Percentiles rank a stretch among this genome's conserved stretches.
phyloP scores from a whole-genome alignment of 2,888 invertebrate genomes.

The Temnothorax rugatulus region DNA sequence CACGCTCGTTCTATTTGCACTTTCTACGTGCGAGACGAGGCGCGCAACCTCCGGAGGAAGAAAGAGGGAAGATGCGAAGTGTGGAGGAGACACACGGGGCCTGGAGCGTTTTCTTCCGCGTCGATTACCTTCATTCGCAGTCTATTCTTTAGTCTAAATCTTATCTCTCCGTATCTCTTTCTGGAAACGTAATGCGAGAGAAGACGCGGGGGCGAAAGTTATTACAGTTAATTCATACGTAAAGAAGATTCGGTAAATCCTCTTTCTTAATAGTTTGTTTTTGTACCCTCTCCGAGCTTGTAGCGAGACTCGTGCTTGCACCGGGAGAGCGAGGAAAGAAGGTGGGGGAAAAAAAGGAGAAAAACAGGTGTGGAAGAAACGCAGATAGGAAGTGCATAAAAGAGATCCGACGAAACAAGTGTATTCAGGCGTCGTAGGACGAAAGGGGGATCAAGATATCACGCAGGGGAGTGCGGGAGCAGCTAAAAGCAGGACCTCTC shows the following conservation, averaged over 20 bases:
- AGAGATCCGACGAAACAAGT: slow-evolving; percentile 37
- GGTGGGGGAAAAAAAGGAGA: not conserved
- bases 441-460: slow-evolving; percentile 34
- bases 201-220: not conserved
- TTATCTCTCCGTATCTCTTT: not conserved
- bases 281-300: not conserved
- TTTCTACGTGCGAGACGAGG: not conserved
- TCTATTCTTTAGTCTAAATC: not conserved
- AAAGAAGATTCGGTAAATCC: not conserved
- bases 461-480: slow-evolving; percentile 17
- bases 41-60: too few species aligned
- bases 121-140: not conserved
- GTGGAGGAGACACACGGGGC: not conserved
- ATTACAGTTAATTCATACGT: not conserved
- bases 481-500: not conserved
- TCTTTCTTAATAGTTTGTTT: not conserved
- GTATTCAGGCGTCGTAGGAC: slow-evolving; percentile 20
- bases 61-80: not conserved
- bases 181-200: not conserved
- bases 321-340: not conserved
- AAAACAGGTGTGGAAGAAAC: not conserved
- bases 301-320: not conserved
- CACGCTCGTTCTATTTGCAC: not conserved
- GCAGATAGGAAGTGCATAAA: slow-evolving; percentile 29
- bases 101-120: not conserved